phyloP scores from a whole-genome alignment of 2,888 invertebrate genomes.

The Dendrolimus pini region DNA sequence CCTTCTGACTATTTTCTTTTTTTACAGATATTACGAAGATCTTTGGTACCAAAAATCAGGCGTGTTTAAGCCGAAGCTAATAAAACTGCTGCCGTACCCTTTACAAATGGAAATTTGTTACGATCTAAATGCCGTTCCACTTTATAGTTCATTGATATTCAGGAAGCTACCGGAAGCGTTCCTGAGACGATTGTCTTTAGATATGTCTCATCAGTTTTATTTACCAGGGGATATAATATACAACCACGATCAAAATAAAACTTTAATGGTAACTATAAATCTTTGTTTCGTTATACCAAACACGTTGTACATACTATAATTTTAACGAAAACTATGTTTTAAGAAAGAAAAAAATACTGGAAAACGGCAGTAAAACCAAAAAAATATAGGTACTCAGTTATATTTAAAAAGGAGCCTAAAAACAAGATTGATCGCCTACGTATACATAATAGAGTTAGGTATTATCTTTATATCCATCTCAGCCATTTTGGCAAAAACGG shows the following conservation, averaged over 20 bases:
- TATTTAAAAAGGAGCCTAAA: no score
- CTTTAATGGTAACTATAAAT: constrained; percentile 58
- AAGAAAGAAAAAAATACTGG: no score
- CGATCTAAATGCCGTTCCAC: constrained; percentile 67
- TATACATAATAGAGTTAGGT: no score
- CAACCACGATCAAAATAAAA: constrained; percentile 66
- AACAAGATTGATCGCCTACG: no score
- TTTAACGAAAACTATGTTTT: no score
- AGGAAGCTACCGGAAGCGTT: constrained; percentile 71
- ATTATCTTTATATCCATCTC: no score
- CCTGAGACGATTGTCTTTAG: constrained; percentile 63
- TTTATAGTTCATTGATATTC: constrained; percentile 70
- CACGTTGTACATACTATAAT: neutral
- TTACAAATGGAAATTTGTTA: constrained; percentile 71
- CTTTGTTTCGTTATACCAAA: constrained; percentile 2
- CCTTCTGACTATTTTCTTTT: no score
- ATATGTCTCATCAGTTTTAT: constrained; percentile 72
- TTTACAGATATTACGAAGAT: constrained; percentile 64
- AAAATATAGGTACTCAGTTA: neutral
- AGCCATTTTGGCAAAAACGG: no score
- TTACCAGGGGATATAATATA: constrained; percentile 71
- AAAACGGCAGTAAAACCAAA: no score
- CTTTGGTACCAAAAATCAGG: constrained; percentile 73
- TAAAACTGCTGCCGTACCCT: constrained; percentile 58
- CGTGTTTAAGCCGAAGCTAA: constrained; percentile 57